Base-by-base conservation (phyloP, 2,888 invertebrate species). In the Athalia cordata region DNA sequence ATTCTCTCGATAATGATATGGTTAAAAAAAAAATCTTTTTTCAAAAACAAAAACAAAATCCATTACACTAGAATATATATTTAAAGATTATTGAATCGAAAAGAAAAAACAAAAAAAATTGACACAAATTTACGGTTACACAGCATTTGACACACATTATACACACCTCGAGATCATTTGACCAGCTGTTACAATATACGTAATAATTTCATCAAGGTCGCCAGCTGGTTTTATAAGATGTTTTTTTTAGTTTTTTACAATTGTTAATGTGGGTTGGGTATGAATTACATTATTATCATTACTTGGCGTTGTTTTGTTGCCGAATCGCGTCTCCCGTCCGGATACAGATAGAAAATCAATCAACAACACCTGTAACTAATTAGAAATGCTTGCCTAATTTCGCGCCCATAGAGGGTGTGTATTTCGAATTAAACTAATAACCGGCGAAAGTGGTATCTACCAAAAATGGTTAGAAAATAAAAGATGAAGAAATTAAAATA, bases 381-480 rank as follows among this genome's bases (percentile, higher is more conserved):
- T 78, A 72, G 47, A 64, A 15, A 68, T 57, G 59, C 75, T 75
- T 75, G 75, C 75, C 61, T 75, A 61, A 75, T 64, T 64, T 50
- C 50, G 75, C 75, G 13, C 43, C 9, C 75, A 11, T 9, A 43
- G 75, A 62, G 61, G 62, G 75, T 75, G 77, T 85, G 83, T 84
- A 83, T 84, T 84, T 82, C 85, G 85, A 86, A 87, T 88, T 87
- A 87, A 86, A 87, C 88, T 87, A 88, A 88, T 87, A 88, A 87
- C 84, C 83, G 84, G 88, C 86, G 88, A 89, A 89, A 89, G 89
- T 86, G 85, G 84, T 82, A 79, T 82, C 84, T 82, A 86, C 86
- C 88, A 85, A 87, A 89, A 88, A 89, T 87, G 88, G 89, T 84
- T 84, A 81, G 86, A 85, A 84, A 86, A 88, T 83, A 87, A 87